Percentiles rank a stretch among this genome's conserved stretches.
phyloP scores from a whole-genome alignment of 2,797 vertebrate species.

The Gila robusta region DNA sequence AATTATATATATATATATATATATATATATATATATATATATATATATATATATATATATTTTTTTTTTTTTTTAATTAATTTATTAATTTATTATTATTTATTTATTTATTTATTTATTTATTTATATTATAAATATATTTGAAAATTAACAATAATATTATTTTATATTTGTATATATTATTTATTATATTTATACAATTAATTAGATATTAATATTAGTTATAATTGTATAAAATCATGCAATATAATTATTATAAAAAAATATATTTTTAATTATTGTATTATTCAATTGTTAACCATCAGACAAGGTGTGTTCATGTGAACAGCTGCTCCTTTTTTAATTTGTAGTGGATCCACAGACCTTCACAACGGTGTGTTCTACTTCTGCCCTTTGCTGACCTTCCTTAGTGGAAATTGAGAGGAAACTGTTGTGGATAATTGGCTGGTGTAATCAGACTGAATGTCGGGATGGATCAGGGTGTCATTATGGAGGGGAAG shows the following conservation, averaged over 20 bases:
- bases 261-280: not conserved
- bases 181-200: no score
- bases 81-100: no score
- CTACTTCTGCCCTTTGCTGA: not conserved
- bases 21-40: no score
- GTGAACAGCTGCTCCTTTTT: not conserved
- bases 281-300: not conserved
- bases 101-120: no score
- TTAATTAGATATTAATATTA: not conserved
- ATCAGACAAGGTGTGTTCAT: not conserved
- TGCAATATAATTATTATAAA: not conserved
- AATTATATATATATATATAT: no score
- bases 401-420: not conserved
- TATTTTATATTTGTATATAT: no score
- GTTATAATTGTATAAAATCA: not conserved
- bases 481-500: conserved; percentile 16
- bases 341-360: not conserved
- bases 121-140: no score
- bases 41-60: no score
- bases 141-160: not conserved
- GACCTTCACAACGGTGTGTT: not conserved
- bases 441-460: not conserved
- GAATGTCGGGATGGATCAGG: conserved; percentile 12
- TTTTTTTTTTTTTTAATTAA: no score
- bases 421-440: conserved; percentile 11